These are phyloP conservation scores for Oedothorax gibbosus DNA, from an alignment of 1,140 invertebrate species.

Conservation along the genomic window DNA sequence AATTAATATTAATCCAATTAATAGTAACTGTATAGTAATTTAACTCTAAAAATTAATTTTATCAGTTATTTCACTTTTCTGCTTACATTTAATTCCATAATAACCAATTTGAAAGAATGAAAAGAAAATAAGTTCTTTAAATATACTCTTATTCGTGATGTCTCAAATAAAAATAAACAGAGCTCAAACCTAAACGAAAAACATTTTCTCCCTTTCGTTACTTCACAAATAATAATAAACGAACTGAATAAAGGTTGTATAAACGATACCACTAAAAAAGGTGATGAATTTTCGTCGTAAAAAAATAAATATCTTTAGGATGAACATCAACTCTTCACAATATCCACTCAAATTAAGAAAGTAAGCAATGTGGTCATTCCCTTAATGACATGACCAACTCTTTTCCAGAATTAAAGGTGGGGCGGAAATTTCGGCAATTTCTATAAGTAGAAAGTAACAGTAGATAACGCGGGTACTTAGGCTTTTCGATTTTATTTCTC, in stretches of 20 bases:
- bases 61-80: no score
- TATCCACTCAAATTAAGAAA: conserved; percentile 55
- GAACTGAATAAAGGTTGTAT: conserved; percentile 7
- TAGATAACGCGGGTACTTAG: conserved; percentile 21
- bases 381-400: conserved; percentile 42
- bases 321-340: conserved; percentile 18
- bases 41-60: no score
- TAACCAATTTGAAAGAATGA: no score
- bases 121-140: no score
- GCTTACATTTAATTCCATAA: no score
- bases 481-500: conserved; percentile 28
- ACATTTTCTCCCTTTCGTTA: no score
- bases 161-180: no score
- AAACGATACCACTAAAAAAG: conserved; percentile 22
- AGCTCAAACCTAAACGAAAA: no score
- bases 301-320: not conserved
- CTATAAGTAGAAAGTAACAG: conserved; percentile 51
- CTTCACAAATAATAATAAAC: no score
- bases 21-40: no score
- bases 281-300: conserved; percentile 18
- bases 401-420: conserved; percentile 36
- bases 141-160: no score
- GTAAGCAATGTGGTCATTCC: conserved; percentile 36
- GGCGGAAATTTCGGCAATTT: conserved; percentile 57
- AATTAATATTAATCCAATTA: no score